These are phyloP conservation scores for Musca domestica DNA, from an alignment of 1,140 invertebrate genomes.

Conservation along the genomic window DNA sequence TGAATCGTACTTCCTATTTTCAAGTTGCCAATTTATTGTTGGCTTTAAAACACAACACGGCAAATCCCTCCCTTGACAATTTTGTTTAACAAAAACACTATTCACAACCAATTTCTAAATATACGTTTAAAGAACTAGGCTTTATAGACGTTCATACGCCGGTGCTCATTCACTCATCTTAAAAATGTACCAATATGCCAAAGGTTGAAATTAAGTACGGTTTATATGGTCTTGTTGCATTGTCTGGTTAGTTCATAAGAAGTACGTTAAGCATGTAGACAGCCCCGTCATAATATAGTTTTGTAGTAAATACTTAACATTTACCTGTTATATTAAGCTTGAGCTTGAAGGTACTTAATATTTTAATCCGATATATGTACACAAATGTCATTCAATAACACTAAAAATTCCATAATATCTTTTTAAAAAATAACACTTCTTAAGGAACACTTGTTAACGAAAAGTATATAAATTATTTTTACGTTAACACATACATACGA, in stretches of 20 bases:
- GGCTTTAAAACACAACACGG: neutral
- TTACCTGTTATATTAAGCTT: conserved; percentile 16
- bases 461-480: too few relatives aligned
- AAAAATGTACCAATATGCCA: too few relatives aligned
- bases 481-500: too few relatives aligned
- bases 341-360: conserved; percentile 21
- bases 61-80: too few relatives aligned
- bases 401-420: neutral
- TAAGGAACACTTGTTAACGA: too few relatives aligned
- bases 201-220: neutral
- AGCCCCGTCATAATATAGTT: conserved; percentile 8
- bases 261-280: neutral
- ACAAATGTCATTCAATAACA: neutral
- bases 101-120: neutral
- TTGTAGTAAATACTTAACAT: conserved; percentile 10
- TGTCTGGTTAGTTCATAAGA: neutral
- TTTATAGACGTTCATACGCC: too few relatives aligned
- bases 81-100: neutral
- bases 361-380: neutral
- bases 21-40: neutral
- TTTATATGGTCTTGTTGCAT: neutral
- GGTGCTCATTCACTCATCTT: too few relatives aligned
- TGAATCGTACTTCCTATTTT: conserved; percentile 19
- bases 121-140: too few relatives aligned
- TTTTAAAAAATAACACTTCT: too few relatives aligned